Percentiles rank a stretch among this genome's conserved stretches.
Evolutionary conservation across 1,140 invertebrate species (phyloP).

Genomic region (Chelonus insularis): DNA sequence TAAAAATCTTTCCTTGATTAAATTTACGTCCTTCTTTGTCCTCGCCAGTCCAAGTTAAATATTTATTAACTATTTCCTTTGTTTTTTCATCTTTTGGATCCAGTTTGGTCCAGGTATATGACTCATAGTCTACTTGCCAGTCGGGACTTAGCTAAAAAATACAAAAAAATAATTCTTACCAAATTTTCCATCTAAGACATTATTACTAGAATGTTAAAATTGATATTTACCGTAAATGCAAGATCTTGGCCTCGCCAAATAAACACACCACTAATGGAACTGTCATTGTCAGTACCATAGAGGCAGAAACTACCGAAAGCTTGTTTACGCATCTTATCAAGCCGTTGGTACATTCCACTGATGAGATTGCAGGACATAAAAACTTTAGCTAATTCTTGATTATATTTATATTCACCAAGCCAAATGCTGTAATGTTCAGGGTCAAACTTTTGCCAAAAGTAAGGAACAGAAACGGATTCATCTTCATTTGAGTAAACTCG

Average conservation of each 20-base stretch:
- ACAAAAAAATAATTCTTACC: no score
- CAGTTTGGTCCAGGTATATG: constrained; percentile 95
- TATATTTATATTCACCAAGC: constrained; percentile 96
- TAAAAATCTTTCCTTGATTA: constrained; percentile 99
- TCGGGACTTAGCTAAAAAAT: constrained; percentile 77
- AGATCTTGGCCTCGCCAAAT: constrained; percentile 95
- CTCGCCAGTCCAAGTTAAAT: constrained; percentile 88
- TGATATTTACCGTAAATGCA: constrained; percentile 75
- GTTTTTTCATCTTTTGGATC: constrained; percentile 81
- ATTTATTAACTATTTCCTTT: constrained; percentile 89
- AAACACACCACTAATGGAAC: constrained; percentile 94
- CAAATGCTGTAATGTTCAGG: constrained; percentile 96
- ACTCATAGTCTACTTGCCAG: constrained; percentile 97
- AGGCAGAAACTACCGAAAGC: constrained; percentile 92
- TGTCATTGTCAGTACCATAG: constrained; percentile 92
- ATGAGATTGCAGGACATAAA: constrained; percentile 59
- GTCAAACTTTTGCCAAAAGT: constrained; percentile 99
- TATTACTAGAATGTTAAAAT: not conserved
- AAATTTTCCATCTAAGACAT: no score
- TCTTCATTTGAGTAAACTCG: constrained; percentile 97
- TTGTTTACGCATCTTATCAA: constrained; percentile 97
- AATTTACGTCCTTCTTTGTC: constrained; percentile 90
- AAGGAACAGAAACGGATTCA: constrained; percentile 89
- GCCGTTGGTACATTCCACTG: constrained; percentile 90
- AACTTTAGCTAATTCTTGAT: constrained; percentile 86